Evolutionary conservation across 2,113 vertebrate genomes (phyloP).

Genomic region (Panthera uncia): DNA sequence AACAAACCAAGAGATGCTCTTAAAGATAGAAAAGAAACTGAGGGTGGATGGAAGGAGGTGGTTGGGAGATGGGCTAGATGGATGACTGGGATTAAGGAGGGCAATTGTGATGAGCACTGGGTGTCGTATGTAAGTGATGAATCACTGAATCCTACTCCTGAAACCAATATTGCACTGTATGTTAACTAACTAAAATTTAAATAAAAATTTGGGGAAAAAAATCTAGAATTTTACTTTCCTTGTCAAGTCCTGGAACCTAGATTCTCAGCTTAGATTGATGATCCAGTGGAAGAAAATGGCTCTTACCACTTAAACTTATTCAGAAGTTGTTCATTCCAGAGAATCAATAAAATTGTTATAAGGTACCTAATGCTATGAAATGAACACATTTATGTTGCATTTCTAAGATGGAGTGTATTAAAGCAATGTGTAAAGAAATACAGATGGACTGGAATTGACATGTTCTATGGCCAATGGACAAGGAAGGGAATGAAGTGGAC

Average conservation of each 20-base stretch:
- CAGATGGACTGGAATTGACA: neutral
- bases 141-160: too few species aligned
- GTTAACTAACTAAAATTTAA: too few species aligned
- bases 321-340: neutral
- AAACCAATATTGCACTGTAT: too few species aligned
- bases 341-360: neutral
- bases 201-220: neutral
- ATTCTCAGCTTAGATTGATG: neutral
- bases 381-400: neutral
- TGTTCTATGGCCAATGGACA: neutral
- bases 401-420: neutral
- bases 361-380: neutral
- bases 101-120: too few species aligned
- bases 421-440: neutral
- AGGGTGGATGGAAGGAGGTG: too few species aligned
- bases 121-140: too few species aligned
- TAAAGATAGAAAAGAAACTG: too few species aligned
- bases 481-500: neutral
- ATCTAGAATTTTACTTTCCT: neutral
- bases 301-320: neutral
- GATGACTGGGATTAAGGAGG: too few species aligned
- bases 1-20: too few species aligned
- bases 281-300: neutral
- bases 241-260: neutral
- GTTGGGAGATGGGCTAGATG: too few species aligned